Evolutionary conservation across 1,140 invertebrate genomes (phyloP).

Genomic region (Trichonephila clavata): DNA sequence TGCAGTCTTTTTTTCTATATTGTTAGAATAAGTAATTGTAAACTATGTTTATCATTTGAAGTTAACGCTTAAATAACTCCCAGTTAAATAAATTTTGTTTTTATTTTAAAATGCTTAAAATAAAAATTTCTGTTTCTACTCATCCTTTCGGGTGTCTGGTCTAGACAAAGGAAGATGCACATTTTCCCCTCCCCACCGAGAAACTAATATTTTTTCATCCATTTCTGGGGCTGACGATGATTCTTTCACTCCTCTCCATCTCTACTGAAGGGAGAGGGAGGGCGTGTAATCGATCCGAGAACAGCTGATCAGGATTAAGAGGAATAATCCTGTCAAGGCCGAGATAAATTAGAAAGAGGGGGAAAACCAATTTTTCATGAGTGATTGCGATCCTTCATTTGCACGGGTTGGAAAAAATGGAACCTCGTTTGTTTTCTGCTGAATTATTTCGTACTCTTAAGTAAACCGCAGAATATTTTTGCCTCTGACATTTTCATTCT

Average conservation of each 20-base stretch:
- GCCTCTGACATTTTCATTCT: too few relatives aligned
- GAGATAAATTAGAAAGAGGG: neutral
- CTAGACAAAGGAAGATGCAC: too few relatives aligned
- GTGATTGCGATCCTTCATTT: neutral
- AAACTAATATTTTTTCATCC: too few relatives aligned
- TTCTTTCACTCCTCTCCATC: neutral
- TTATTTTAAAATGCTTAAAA: too few relatives aligned
- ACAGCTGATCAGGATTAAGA: conserved; percentile 14
- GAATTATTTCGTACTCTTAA: neutral
- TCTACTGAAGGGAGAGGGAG: neutral
- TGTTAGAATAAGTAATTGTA: too few relatives aligned
- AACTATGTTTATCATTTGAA: too few relatives aligned
- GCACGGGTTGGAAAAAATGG: neutral
- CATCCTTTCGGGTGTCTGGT: too few relatives aligned
- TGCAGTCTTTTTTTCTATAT: too few relatives aligned
- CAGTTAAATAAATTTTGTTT: too few relatives aligned
- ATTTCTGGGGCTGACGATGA: neutral
- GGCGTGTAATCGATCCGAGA: neutral
- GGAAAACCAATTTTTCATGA: neutral
- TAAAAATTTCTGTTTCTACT: too few relatives aligned
- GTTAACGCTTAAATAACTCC: too few relatives aligned
- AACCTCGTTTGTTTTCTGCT: neutral
- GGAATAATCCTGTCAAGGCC: conserved; percentile 1
- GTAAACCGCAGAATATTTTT: neutral
- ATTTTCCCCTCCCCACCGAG: too few relatives aligned